Conservation (phyloP, 2,797 vertebrate species). For the Pseudotriccus pelzelni region DNA sequence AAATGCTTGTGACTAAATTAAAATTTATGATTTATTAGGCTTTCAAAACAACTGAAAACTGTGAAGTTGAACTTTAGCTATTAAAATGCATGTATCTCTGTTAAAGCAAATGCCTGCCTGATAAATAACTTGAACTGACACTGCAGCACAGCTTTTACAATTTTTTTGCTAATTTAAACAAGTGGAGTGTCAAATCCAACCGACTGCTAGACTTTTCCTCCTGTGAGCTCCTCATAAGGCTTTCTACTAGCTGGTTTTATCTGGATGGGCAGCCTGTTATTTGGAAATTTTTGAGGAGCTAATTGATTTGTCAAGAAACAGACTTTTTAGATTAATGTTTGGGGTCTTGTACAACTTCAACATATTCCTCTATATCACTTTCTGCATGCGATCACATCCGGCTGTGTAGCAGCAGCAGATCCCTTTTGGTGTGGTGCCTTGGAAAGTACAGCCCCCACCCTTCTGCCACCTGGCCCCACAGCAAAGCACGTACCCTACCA, state of each 20-base stretch:
- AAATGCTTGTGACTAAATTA: not conserved
- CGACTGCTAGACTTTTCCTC: not conserved
- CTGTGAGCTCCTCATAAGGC: not conserved
- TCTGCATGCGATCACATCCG: fast-evolving
- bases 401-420: not conserved
- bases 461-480: not conserved
- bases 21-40: not conserved
- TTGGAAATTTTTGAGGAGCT: not conserved
- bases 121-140: not conserved
- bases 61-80: not conserved
- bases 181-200: not conserved
- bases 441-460: not conserved
- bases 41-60: not conserved
- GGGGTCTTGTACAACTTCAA: not conserved
- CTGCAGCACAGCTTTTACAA: not conserved
- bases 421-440: not conserved
- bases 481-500: not conserved
- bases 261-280: not conserved
- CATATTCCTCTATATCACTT: not conserved
- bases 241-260: not conserved
- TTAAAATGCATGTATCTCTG: not conserved
- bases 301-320: not conserved
- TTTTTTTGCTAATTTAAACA: not conserved
- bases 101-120: not conserved
- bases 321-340: not conserved